Base-by-base conservation (phyloP, 2,888 invertebrate species). In the Pseudococcus longispinus region DNA sequence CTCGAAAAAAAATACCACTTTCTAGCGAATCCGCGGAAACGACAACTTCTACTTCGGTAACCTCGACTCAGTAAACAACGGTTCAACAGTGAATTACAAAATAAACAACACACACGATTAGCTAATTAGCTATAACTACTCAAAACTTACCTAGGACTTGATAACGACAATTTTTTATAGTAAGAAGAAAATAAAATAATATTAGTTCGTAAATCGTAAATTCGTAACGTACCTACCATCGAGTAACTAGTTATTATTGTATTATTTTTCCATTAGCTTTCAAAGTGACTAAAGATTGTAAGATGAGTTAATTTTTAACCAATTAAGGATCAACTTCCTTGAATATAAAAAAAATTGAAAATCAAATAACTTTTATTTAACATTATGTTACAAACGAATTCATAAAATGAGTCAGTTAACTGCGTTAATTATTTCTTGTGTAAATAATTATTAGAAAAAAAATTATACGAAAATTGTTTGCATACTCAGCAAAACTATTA, bases 1-100 rank as follows among this genome's bases (percentile, higher is more conserved):
- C 85, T 15, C 32, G 85, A 42, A 85, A 70, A 85, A 85, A 85
- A 85, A 20, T 65, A 70, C 65, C 85, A 3, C 15, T 85, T 3
- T 23, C 85, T 0, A 70, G 70, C 44, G 85, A 85, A 23, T 26
- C 42, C 37, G 20, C 42, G 11, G 65, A 70, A 85, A 70, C 85
- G 18, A 23, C 60, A 15, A 60, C 85, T 20, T 70, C 85, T 8
- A 74, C 85, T 44, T 23, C 77, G n/a, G 77, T 80, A 42, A 80
- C 77, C 8, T 80, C 77, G 8, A 80, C 77, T 5, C 77, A 80
- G 29, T 42, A 42, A 80, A 80, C 42, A 42, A 20, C 77, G 15
- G 70, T 70, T 15, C 70, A 70, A 70, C 70, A 70, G 20, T 70
- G 18, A 70, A 70, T 70, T 70, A 18, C 23, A 26, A 51, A 51